phyloP scores from a whole-genome alignment of 2,888 invertebrate species.

The Octodonta nipae region DNA sequence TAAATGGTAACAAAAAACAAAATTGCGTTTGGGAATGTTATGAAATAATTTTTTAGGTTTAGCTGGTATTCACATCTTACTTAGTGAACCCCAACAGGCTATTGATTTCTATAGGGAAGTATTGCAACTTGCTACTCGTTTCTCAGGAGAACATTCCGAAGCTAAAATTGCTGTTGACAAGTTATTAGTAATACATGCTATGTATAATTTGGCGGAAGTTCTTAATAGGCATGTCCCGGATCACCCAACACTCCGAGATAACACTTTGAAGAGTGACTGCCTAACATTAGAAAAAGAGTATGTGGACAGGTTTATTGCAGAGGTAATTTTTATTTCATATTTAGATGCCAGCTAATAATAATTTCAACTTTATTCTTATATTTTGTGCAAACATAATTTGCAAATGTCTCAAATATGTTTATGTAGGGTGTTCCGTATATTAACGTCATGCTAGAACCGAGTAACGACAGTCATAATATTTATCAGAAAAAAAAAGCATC shows the following conservation, averaged over 20 bases:
- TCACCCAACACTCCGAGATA: conserved; percentile 41
- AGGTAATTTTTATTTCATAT: too few relatives aligned
- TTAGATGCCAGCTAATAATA: too few relatives aligned
- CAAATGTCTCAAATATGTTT: too few relatives aligned
- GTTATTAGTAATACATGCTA: conserved; percentile 51
- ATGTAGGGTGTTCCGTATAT: too few relatives aligned
- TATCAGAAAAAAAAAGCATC: too few relatives aligned
- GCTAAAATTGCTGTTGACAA: conserved; percentile 45
- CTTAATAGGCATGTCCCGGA: conserved; percentile 29
- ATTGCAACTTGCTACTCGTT: conserved; percentile 36
- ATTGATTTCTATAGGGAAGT: conserved; percentile 49
- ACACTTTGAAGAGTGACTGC: conserved; percentile 37
- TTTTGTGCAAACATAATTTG: too few relatives aligned
- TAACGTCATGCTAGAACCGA: too few relatives aligned
- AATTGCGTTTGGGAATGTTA: too few relatives aligned
- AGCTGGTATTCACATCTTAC: conserved; percentile 49
- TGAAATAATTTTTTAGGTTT: conserved; percentile 34
- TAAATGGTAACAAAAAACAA: too few relatives aligned
- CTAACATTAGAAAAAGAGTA: conserved; percentile 44
- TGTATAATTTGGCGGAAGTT: conserved; percentile 49
- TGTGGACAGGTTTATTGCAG: conserved; percentile 34
- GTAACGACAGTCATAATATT: too few relatives aligned
- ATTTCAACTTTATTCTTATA: too few relatives aligned
- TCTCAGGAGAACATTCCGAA: conserved; percentile 32
- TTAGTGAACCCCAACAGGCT: conserved; percentile 40